These are phyloP conservation scores for Cottoperca gobio DNA, from an alignment of 2,797 vertebrate species.

Conservation along the genomic window DNA sequence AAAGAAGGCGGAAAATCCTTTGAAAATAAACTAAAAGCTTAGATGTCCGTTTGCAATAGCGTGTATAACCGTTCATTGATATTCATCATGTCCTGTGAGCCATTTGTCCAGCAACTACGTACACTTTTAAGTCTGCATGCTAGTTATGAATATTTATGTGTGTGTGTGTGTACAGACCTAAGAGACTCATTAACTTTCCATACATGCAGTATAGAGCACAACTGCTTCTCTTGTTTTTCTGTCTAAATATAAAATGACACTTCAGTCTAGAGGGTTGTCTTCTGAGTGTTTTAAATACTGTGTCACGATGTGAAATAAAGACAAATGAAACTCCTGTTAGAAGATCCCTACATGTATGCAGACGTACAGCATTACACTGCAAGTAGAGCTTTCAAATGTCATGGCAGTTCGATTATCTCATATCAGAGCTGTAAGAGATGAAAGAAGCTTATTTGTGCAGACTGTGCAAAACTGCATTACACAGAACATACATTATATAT, in stretches of 20 bases:
- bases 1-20: constrained; percentile 12
- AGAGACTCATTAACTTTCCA: constrained; percentile 43
- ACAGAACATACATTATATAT: constrained; percentile 3
- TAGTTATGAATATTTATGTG: constrained; percentile 53
- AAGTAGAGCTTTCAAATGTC: neutral
- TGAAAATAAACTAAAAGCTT: constrained; percentile 17
- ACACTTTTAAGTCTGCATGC: constrained; percentile 21
- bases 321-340: neutral
- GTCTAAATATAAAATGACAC: constrained; percentile 14
- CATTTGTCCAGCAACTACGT: constrained; percentile 29
- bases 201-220: constrained; percentile 16
- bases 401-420: constrained; percentile 6
- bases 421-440: neutral
- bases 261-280: neutral
- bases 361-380: neutral
- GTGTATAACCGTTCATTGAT: constrained; percentile 19
- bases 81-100: constrained; percentile 35
- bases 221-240: neutral
- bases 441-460: constrained; percentile 16
- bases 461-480: constrained; percentile 5
- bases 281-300: neutral
- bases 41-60: constrained; percentile 4
- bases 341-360: neutral
- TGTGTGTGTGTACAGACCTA: constrained; percentile 20
- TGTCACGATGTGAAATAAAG: neutral